These are phyloP conservation scores for Melipona quadrifasciata DNA, from an alignment of 1,140 invertebrate species.

Conservation along the genomic window DNA sequence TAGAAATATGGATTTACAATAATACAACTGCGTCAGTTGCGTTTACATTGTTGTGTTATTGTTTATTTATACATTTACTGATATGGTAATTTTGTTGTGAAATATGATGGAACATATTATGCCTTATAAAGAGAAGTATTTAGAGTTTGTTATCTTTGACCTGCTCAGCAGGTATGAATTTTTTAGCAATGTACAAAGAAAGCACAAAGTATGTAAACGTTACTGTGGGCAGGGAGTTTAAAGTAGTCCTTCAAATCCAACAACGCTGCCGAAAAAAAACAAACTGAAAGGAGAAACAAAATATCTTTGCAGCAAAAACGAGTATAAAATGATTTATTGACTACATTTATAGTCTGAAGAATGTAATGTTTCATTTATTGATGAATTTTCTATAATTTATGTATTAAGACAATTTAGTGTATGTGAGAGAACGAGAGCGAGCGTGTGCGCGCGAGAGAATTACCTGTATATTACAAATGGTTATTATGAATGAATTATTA, in stretches of 20 bases:
- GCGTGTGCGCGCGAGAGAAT: slow-evolving; percentile 31
- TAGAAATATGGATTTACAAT: slow-evolving; percentile 77
- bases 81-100: slow-evolving; percentile 53
- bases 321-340: slow-evolving; percentile 80
- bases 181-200: slow-evolving; percentile 65
- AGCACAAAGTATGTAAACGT: slow-evolving; percentile 59
- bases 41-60: slow-evolving; percentile 70
- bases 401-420: slow-evolving; percentile 74
- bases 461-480: slow-evolving; percentile 77
- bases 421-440: slow-evolving; percentile 51
- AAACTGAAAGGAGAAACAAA: slow-evolving; percentile 64
- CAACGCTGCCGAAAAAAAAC: slow-evolving; percentile 74
- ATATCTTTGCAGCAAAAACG: slow-evolving; percentile 76
- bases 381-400: slow-evolving; percentile 75
- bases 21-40: slow-evolving; percentile 69
- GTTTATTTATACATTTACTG: slow-evolving; percentile 55
- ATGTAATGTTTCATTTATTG: slow-evolving; percentile 74
- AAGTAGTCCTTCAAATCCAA: slow-evolving; percentile 79
- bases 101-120: slow-evolving; percentile 50
- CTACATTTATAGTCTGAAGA: slow-evolving; percentile 77
- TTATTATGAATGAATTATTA: slow-evolving; percentile 70
- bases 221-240: slow-evolving; percentile 58
- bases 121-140: slow-evolving; percentile 42
- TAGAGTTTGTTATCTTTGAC: slow-evolving; percentile 55
- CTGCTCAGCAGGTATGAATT: slow-evolving; percentile 42